Conservation (phyloP, 2,888 invertebrate species). For the Xestia c-nigrum region DNA sequence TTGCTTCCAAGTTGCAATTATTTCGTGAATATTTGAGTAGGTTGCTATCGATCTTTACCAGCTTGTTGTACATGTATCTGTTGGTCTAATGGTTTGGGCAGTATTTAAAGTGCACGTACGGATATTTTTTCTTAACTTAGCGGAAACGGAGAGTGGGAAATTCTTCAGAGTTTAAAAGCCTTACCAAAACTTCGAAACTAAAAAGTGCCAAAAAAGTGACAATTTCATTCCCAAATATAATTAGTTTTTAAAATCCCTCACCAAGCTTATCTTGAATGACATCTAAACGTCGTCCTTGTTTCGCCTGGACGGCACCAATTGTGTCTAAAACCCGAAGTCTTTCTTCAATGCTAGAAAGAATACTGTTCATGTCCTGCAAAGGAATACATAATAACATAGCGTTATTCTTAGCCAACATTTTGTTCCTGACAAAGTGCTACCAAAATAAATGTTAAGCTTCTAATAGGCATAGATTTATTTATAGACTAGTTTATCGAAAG, state of each 20-base stretch:
- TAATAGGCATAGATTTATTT: conserved; percentile 49
- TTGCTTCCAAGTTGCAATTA: conserved; percentile 32
- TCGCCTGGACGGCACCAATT: conserved; percentile 82
- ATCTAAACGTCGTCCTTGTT: conserved; percentile 86
- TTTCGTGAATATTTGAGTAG: conserved; percentile 29
- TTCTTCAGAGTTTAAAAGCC: background rate
- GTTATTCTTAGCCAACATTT: conserved; percentile 18
- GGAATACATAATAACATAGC: background rate
- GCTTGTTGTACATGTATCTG: background rate
- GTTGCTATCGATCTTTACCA: conserved; percentile 10
- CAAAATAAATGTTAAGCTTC: conserved; percentile 50
- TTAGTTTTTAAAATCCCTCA: conserved; percentile 61
- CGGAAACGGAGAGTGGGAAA: background rate
- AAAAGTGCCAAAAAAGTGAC: no score
- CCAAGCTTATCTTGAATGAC: conserved; percentile 88
- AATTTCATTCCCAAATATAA: background rate
- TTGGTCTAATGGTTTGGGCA: background rate
- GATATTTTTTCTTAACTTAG: background rate
- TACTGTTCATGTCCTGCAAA: conserved; percentile 82
- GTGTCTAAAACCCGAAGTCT: conserved; percentile 83
- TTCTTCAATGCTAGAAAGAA: conserved; percentile 85
- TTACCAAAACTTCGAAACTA: background rate
- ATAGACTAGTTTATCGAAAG: conserved; percentile 56
- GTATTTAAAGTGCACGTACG: background rate
- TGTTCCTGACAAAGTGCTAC: conserved; percentile 29